A percentile compares a stretch with the other conserved stretches of the same genome.
Evolutionary conservation across 2,113 vertebrate genomes (phyloP).

Genomic region (Malurus elegans): DNA sequence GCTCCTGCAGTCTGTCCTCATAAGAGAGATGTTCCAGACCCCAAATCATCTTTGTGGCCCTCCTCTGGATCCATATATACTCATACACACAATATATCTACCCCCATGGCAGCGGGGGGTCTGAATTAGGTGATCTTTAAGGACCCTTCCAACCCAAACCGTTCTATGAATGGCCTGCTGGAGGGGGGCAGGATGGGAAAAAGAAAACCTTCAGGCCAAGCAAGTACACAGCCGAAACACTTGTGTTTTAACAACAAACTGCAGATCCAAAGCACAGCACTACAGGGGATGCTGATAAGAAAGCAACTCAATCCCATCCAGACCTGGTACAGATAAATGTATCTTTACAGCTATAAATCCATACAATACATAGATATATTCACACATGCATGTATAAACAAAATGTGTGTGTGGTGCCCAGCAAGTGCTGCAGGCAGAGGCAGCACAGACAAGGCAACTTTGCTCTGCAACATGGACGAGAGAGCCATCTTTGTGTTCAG

Average conservation of each 20-base stretch:
- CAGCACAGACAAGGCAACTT: neutral
- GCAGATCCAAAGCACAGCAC: neutral
- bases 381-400: neutral
- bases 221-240: neutral
- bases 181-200: neutral
- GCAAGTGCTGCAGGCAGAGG: neutral
- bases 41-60: neutral
- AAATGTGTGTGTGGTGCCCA: neutral
- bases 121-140: neutral
- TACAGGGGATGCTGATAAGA: neutral
- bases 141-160: neutral
- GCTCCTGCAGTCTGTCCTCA: neutral
- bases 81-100: neutral
- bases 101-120: rapidly evolving
- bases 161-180: neutral
- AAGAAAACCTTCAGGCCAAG: neutral
- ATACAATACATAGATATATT: neutral
- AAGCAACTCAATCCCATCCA: neutral
- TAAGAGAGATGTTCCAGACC: neutral
- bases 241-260: neutral
- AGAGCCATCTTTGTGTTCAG: neutral
- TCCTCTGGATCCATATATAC: neutral
- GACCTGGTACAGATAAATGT: rapidly evolving
- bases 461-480: neutral
- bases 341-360: neutral